Base-by-base conservation (phyloP, 2,797 vertebrate species). In the Rhinogobio ventralis region DNA sequence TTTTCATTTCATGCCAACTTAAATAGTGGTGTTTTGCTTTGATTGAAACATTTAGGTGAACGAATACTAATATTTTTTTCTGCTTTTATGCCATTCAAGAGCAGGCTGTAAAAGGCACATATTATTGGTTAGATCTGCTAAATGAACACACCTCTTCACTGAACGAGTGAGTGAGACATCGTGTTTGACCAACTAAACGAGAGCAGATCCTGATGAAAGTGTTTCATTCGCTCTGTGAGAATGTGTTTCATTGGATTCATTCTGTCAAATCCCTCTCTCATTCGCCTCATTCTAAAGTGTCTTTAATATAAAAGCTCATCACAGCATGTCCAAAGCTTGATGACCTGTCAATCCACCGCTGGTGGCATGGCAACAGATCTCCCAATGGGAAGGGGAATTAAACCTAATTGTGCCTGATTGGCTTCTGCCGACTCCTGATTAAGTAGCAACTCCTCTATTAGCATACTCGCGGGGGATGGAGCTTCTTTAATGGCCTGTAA, bases 391-490 rank as follows among this genome's bases (percentile, higher is more conserved):
- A 64, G 89, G 88, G 85, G 90, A 92, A 94, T 93, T 93, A 90
- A 86, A 85, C 90, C 89, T 95, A 94, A 95, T 95, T 94, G 93
- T 87, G 87, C 84, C 90, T 95, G 94, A 95, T 94, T 95, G 94
- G 93, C 93, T 95, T 93, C 93, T 90, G 92, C 93, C 92, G 92
- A 93, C 90, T 93, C 89, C 91, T 93, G 93, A 95, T 95, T 92
- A 94, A 92, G 86, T 79, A 92, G 85, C 91, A 90, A 92, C 88
- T 82, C 91, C 85, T 88, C 90, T 88, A 93, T 94, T 94, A 93
- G 89, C 90, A 92, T 91, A 82, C 86, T 79, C 82, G 79, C 87
- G 86, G 86, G 73, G 82, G 79, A 87, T 64, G 66, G 55, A 88
- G 88, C 87, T 81, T 88, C 85, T 89, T 88, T 88, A 90, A 90